Evolutionary conservation across 2,888 invertebrate genomes (phyloP).

Genomic region (Scelioninae gen. 2): DNA sequence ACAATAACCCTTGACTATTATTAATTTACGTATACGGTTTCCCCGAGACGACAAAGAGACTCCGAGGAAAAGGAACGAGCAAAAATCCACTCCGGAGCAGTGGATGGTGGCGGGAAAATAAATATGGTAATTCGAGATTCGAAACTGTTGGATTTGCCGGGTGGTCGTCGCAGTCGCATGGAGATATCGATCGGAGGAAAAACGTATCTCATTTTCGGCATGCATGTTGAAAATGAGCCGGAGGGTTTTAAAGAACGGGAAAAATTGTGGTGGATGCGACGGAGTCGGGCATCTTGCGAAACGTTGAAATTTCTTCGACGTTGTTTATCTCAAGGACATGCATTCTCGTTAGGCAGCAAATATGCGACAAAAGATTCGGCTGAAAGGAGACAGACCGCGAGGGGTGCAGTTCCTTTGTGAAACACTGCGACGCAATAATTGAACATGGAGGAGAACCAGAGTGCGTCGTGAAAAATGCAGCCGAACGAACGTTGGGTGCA

Average conservation of each 20-base stretch:
- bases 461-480: constrained; percentile 49
- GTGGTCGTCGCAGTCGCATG: background rate
- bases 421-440: constrained; percentile 45
- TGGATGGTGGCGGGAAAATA: background rate
- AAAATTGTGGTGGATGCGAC: background rate
- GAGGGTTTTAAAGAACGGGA: constrained; percentile 40
- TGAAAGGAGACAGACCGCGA: constrained; percentile 46
- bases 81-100: too few relatives aligned
- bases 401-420: constrained; percentile 39
- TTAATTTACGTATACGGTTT: too few relatives aligned
- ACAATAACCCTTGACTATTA: background rate
- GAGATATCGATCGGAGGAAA: constrained; percentile 12
- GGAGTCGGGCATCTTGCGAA: constrained; percentile 55
- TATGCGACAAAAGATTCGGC: constrained; percentile 67
- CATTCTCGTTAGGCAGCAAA: constrained; percentile 69
- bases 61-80: too few relatives aligned
- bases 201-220: constrained; percentile 28
- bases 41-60: too few relatives aligned
- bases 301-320: constrained; percentile 66
- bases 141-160: constrained; percentile 2
- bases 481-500: constrained; percentile 27
- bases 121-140: constrained; percentile 15
- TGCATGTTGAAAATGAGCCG: constrained; percentile 37
- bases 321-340: constrained; percentile 69
- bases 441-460: constrained; percentile 49